These are phyloP conservation scores for Tridacna crocea DNA, from an alignment of 2,888 invertebrate species.

Conservation along the genomic window DNA sequence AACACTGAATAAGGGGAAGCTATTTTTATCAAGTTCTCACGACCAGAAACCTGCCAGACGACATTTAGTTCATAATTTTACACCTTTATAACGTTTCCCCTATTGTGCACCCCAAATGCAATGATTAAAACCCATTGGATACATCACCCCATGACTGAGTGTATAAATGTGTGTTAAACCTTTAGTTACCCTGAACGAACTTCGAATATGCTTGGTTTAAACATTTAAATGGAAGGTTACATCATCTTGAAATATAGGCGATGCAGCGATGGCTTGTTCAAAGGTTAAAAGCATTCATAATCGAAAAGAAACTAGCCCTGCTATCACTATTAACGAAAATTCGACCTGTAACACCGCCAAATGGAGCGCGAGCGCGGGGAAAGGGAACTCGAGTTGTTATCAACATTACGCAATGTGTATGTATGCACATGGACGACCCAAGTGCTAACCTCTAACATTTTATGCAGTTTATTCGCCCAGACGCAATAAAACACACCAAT, in stretches of 20 bases:
- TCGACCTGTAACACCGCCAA: too few relatives aligned
- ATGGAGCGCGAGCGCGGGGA: background rate
- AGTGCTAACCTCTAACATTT: slow-evolving; percentile 47
- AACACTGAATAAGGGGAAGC: too few relatives aligned
- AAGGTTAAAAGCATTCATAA: too few relatives aligned
- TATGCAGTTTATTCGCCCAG: slow-evolving; percentile 49
- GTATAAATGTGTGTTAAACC: slow-evolving; percentile 8
- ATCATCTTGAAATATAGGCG: too few relatives aligned
- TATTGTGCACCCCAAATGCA: slow-evolving; percentile 26
- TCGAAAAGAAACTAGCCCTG: too few relatives aligned
- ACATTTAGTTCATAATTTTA: background rate
- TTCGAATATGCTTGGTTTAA: too few relatives aligned
- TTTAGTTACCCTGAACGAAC: background rate
- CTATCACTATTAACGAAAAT: too few relatives aligned
- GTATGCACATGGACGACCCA: slow-evolving; percentile 53
- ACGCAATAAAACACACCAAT: slow-evolving; percentile 53
- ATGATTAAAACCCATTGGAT: slow-evolving; percentile 44
- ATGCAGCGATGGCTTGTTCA: too few relatives aligned
- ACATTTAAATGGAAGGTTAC: background rate
- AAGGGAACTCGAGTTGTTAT: slow-evolving; percentile 21
- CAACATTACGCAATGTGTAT: slow-evolving; percentile 51
- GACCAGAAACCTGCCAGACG: background rate
- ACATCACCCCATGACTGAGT: slow-evolving; percentile 17
- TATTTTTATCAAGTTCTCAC: background rate
- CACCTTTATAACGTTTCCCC: slow-evolving; percentile 15